A percentile compares a stretch with the other conserved stretches of the same genome.
Conservation (phyloP, 2,797 vertebrate genomes). For the Alcedo atthis region DNA sequence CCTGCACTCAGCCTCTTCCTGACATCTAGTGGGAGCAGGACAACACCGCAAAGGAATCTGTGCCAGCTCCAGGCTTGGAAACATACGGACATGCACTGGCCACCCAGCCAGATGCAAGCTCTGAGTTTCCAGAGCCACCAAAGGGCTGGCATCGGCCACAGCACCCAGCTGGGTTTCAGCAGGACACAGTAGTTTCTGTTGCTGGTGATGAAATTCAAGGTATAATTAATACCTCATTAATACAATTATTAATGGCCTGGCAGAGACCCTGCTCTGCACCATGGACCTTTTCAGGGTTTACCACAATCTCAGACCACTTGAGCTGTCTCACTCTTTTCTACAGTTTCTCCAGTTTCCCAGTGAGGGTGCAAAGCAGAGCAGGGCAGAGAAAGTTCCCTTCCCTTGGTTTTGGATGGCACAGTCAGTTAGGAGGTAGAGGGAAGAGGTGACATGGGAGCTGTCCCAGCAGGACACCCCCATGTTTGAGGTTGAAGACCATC, state of each 20-base stretch:
- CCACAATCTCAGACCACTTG: not conserved
- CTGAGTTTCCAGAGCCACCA: not conserved
- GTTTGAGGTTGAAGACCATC: fast-evolving
- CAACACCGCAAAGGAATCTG: not conserved
- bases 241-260: too few relatives aligned
- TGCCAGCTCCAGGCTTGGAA: not conserved
- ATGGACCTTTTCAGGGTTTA: not conserved
- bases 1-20: conserved; percentile 35
- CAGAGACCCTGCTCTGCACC: not conserved
- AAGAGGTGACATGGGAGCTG: not conserved
- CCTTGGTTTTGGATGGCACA: not conserved
- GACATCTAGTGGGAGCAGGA: conserved; percentile 67
- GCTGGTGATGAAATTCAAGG: not conserved
- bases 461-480: not conserved
- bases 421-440: not conserved
- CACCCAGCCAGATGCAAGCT: fast-evolving
- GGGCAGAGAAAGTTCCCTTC: not conserved
- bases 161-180: not conserved
- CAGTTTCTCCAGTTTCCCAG: not conserved
- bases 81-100: fast-evolving
- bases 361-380: not conserved
- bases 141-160: not conserved
- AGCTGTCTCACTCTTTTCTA: not conserved
- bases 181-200: not conserved
- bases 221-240: not conserved